Conservation (phyloP, 1,140 invertebrate species). For the Solenopsis invicta region DNA sequence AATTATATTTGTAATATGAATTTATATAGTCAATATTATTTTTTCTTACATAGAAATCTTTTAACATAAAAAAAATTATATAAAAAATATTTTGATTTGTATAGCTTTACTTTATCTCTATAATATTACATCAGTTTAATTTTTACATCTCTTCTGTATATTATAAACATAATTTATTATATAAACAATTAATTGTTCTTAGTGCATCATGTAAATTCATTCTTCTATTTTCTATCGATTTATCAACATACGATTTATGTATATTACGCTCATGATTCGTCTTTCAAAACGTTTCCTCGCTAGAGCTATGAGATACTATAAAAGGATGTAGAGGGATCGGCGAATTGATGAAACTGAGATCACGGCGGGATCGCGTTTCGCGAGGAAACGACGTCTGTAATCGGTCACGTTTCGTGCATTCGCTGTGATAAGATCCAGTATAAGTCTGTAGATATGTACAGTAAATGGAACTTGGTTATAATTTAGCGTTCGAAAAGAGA, state of each 20-base stretch:
- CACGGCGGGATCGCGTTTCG: background rate
- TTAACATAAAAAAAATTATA: no score
- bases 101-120: background rate
- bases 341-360: constrained; percentile 50
- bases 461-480: background rate
- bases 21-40: no score
- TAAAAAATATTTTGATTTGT: no score
- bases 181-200: background rate
- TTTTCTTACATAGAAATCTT: no score
- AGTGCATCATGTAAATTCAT: background rate
- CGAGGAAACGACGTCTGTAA: constrained; percentile 53
- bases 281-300: constrained; percentile 53
- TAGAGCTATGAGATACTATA: constrained; percentile 44
- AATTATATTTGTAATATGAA: no score
- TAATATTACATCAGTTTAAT: background rate
- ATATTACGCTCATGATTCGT: constrained; percentile 44
- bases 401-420: constrained; percentile 64
- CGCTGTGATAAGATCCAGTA: constrained; percentile 39
- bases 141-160: background rate
- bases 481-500: background rate
- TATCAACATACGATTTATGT: constrained; percentile 42
- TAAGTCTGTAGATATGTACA: constrained; percentile 10
- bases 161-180: constrained; percentile 3
- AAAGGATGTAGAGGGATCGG: constrained; percentile 55
- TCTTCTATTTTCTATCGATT: constrained; percentile 2